A percentile compares a stretch with the other conserved stretches of the same genome.
Conservation (phyloP, 2,888 invertebrate species). For the Drosophila diplacantha region DNA sequence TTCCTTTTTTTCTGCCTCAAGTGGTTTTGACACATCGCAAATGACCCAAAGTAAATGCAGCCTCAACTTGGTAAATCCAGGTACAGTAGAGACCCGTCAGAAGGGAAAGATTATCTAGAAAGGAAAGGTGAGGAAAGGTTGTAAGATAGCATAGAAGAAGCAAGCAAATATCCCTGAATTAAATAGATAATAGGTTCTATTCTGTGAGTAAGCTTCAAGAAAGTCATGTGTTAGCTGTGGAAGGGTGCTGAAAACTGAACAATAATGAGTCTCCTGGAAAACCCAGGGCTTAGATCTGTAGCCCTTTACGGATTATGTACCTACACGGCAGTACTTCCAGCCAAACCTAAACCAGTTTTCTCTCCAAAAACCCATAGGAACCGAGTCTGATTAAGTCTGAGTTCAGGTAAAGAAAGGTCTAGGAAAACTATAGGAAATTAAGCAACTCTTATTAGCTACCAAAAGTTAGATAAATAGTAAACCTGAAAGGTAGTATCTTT, state of each 20-base stretch:
- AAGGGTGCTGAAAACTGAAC: background rate
- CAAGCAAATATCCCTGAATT: background rate
- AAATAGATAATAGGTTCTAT: background rate
- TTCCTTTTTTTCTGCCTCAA: conserved; percentile 18
- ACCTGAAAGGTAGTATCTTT: background rate
- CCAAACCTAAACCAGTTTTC: background rate
- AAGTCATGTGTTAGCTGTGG: background rate
- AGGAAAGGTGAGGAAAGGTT: background rate
- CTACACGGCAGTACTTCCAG: background rate
- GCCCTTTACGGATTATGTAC: background rate
- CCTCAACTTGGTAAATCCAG: conserved; percentile 4
- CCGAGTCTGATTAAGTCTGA: background rate
- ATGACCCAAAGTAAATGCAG: conserved; percentile 24
- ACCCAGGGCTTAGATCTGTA: background rate
- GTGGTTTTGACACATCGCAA: conserved; percentile 38
- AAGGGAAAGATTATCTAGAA: background rate
- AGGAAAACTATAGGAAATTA: background rate
- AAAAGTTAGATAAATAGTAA: background rate
- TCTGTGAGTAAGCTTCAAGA: background rate
- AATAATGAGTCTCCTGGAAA: background rate
- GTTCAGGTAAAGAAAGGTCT: background rate
- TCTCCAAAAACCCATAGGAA: background rate
- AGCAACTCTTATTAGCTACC: background rate
- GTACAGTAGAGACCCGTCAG: conserved; percentile 2
- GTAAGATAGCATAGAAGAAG: background rate